Evolutionary conservation across 1,140 invertebrate species (phyloP).

Genomic region (Nixonia krombeini): DNA sequence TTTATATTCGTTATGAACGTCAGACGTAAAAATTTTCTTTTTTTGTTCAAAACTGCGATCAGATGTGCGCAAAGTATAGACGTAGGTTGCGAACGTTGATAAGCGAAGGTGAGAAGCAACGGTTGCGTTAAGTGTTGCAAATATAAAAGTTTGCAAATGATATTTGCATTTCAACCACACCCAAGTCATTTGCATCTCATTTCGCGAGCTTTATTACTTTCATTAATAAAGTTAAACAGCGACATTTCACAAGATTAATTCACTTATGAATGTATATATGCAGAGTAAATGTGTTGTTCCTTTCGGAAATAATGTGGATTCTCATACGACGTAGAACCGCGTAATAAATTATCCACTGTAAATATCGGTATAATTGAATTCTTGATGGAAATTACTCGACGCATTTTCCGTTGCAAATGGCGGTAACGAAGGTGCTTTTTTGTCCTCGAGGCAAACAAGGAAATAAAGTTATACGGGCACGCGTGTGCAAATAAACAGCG

Average conservation of each 20-base stretch:
- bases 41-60: too few relatives aligned
- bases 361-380: not conserved
- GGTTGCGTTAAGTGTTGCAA: constrained; percentile 14
- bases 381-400: not conserved
- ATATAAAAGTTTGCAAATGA: constrained; percentile 38
- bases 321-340: not conserved
- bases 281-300: not conserved
- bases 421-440: too few relatives aligned
- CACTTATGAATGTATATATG: constrained; percentile 2
- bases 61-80: too few relatives aligned
- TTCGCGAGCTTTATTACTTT: constrained; percentile 52
- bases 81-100: too few relatives aligned
- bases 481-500: not conserved
- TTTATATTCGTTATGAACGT: too few relatives aligned
- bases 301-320: constrained; percentile 4
- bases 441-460: too few relatives aligned
- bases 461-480: too few relatives aligned
- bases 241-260: constrained; percentile 21
- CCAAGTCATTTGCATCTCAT: constrained; percentile 55
- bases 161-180: constrained; percentile 50
- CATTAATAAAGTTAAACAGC: constrained; percentile 53
- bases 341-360: not conserved
- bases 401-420: not conserved
- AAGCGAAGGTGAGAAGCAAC: too few relatives aligned
- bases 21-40: too few relatives aligned